Evolutionary conservation across 2,113 vertebrate species (phyloP).

Genomic region (Pelobates fuscus): DNA sequence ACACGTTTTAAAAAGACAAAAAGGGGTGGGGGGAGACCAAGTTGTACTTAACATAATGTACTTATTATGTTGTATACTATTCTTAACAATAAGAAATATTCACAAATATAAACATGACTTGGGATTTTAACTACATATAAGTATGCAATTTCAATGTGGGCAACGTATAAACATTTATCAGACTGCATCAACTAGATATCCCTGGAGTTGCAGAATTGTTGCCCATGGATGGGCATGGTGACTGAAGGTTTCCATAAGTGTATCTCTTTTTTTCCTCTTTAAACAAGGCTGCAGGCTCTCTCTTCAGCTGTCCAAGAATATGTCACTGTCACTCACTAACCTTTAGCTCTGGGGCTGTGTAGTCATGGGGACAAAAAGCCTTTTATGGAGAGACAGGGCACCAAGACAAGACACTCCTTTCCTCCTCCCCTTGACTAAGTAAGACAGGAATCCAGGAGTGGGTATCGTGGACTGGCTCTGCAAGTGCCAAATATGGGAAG

Average conservation of each 20-base stretch:
- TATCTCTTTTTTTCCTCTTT: not conserved
- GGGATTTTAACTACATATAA: too few species aligned
- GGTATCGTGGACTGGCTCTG: slow-evolving; percentile 14
- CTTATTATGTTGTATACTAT: too few species aligned
- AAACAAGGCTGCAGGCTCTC: not conserved
- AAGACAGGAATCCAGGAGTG: slow-evolving; percentile 1
- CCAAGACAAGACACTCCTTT: slow-evolving; percentile 28
- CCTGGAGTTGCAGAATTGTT: not conserved
- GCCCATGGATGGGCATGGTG: not conserved
- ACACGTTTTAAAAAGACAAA: too few species aligned
- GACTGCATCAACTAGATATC: not conserved
- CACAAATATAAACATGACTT: too few species aligned
- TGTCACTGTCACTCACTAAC: not conserved
- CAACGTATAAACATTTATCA: not conserved
- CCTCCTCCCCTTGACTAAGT: not conserved
- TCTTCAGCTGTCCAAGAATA: slow-evolving; percentile 15
- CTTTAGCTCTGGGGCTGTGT: rapidly evolving
- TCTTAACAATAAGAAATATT: too few species aligned
- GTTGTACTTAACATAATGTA: too few species aligned
- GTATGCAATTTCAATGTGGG: too few species aligned
- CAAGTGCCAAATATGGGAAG: slow-evolving; percentile 42
- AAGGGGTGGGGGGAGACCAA: too few species aligned
- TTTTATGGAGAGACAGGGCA: slow-evolving; percentile 10
- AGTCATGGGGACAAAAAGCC: not conserved
- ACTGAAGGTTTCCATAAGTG: rapidly evolving